Evolutionary conservation across 1,140 invertebrate species (phyloP).

Genomic region (Drosophila virilis): DNA sequence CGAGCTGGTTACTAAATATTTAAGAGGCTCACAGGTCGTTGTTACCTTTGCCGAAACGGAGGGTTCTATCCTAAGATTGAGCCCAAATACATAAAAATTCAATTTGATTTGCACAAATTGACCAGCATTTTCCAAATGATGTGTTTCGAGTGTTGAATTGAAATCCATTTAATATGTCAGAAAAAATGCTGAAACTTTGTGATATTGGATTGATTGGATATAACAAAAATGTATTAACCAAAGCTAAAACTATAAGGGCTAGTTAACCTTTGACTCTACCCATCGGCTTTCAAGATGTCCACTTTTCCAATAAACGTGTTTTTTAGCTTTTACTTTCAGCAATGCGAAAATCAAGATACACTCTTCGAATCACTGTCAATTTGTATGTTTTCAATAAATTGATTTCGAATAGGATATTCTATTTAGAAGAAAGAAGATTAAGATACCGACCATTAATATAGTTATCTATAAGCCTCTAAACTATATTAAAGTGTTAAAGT

Average conservation of each 20-base stretch:
- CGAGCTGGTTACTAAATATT: conserved; percentile 66
- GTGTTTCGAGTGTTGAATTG: conserved; percentile 1
- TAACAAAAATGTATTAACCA: conserved; percentile 54
- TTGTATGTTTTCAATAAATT: background rate
- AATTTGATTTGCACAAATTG: conserved; percentile 39
- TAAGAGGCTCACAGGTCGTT: conserved; percentile 48
- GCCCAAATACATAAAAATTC: conserved; percentile 69
- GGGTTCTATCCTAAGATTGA: background rate
- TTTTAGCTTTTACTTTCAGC: background rate
- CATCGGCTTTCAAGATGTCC: conserved; percentile 42
- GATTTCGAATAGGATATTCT: too few relatives aligned
- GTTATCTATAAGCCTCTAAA: too few relatives aligned
- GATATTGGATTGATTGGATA: conserved; percentile 1
- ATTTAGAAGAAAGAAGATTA: too few relatives aligned
- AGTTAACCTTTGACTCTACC: conserved; percentile 10
- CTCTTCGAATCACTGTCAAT: conserved; percentile 7
- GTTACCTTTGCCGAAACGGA: conserved; percentile 42
- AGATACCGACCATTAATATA: too few relatives aligned
- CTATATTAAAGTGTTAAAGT: background rate
- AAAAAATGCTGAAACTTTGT: background rate
- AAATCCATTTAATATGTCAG: conserved; percentile 8
- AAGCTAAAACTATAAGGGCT: conserved; percentile 16
- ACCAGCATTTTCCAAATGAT: conserved; percentile 38
- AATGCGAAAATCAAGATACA: background rate
- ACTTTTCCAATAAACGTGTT: background rate